Evolutionary conservation across 2,888 invertebrate species (phyloP).

Genomic region (Ophion costatus): DNA sequence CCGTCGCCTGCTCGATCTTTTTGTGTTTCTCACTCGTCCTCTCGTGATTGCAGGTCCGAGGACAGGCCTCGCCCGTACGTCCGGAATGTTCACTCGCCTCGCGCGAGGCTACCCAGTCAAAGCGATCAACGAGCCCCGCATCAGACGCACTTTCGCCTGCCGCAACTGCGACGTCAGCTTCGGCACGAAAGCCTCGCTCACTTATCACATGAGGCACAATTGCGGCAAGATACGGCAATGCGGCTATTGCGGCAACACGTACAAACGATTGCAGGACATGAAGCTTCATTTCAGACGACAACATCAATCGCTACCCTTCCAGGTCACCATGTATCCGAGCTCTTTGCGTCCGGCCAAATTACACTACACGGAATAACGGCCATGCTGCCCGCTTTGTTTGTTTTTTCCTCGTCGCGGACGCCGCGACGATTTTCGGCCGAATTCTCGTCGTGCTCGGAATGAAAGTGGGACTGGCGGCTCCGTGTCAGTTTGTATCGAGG

Average conservation of each 20-base stretch:
- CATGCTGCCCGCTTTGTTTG: conserved; percentile 5
- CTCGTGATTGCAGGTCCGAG: conserved; percentile 58
- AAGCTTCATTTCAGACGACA: conserved; percentile 74
- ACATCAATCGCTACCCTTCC: conserved; percentile 66
- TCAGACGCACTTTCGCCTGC: conserved; percentile 68
- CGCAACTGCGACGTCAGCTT: conserved; percentile 73
- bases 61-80: background rate
- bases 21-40: conserved; percentile 31
- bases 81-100: conserved; percentile 8
- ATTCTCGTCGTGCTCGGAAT: no score
- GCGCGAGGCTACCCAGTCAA: background rate
- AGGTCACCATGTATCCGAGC: conserved; percentile 58
- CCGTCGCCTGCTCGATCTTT: background rate
- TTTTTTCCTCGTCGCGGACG: background rate
- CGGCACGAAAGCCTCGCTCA: conserved; percentile 74
- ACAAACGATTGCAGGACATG: conserved; percentile 74
- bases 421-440: no score
- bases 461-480: no score
- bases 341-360: conserved; percentile 22
- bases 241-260: conserved; percentile 75
- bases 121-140: conserved; percentile 49
- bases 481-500: background rate
- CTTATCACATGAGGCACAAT: conserved; percentile 75
- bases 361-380: conserved; percentile 14
- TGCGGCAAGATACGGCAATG: conserved; percentile 79